Conservation (phyloP, 2,888 invertebrate species). For the Euplexia lucipara region DNA sequence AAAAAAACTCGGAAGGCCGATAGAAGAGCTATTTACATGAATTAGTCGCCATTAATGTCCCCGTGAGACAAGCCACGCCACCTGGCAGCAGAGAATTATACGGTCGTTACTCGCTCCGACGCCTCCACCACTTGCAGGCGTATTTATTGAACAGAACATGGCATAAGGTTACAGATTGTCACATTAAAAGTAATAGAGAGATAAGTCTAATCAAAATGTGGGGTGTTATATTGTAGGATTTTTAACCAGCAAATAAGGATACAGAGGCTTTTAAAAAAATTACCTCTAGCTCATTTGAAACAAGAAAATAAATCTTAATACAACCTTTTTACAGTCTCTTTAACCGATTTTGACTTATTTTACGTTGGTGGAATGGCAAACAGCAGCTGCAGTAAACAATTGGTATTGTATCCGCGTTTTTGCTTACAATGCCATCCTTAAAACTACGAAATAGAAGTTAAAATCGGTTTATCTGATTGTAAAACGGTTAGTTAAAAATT, state of each 20-base stretch:
- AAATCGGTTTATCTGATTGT: too few species aligned
- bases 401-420: too few species aligned
- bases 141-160: constrained; percentile 69
- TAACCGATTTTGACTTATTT: too few species aligned
- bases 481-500: too few species aligned
- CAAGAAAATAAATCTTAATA: too few species aligned
- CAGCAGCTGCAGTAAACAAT: too few species aligned
- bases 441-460: too few species aligned
- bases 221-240: background rate
- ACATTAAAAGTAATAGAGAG: constrained; percentile 54
- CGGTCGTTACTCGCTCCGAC: constrained; percentile 87
- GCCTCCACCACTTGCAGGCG: constrained; percentile 73
- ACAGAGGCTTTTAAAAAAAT: background rate
- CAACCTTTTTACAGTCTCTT: too few species aligned
- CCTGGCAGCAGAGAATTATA: constrained; percentile 86
- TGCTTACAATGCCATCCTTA: too few species aligned
- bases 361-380: too few species aligned
- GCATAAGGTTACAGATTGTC: constrained; percentile 50
- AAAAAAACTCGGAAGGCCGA: constrained; percentile 78
- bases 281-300: too few species aligned
- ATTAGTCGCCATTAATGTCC: constrained; percentile 89
- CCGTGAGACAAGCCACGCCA: constrained; percentile 87
- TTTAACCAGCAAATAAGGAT: background rate
- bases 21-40: constrained; percentile 87
- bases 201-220: constrained; percentile 41